These are phyloP conservation scores for Oenanthe melanoleuca DNA, from an alignment of 2,113 vertebrate genomes.

Conservation along the genomic window DNA sequence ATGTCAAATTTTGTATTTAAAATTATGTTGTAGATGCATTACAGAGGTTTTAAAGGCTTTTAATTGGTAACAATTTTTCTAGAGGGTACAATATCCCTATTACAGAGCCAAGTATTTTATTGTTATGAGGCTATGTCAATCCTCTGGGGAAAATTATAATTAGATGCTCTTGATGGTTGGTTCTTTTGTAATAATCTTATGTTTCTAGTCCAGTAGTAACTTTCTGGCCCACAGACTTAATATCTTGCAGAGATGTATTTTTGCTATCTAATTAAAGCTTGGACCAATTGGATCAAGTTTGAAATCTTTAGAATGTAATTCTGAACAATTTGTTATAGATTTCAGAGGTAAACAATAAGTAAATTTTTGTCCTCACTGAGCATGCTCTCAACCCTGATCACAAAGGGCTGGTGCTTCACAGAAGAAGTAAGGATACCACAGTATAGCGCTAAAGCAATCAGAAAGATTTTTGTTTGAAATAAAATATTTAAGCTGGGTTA, in stretches of 20 bases:
- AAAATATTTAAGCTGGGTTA: background rate
- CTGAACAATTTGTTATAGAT: background rate
- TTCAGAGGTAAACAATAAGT: background rate
- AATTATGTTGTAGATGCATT: background rate
- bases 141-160: background rate
- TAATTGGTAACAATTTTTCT: background rate
- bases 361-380: background rate
- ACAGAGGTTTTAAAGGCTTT: slow-evolving; percentile 6
- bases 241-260: background rate
- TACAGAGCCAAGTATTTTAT: background rate
- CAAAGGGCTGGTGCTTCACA: background rate
- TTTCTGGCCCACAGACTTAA: background rate
- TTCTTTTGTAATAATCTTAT: background rate
- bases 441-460: background rate
- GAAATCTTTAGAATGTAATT: background rate
- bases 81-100: background rate
- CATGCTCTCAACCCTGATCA: background rate
- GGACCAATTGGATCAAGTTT: background rate
- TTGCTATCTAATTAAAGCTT: background rate
- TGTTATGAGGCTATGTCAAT: background rate
- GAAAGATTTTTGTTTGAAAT: background rate
- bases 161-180: background rate
- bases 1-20: background rate
- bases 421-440: background rate
- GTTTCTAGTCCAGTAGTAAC: background rate